Evolutionary conservation across 1,140 invertebrate species (phyloP).

Genomic region (Monomorium pharaonis): DNA sequence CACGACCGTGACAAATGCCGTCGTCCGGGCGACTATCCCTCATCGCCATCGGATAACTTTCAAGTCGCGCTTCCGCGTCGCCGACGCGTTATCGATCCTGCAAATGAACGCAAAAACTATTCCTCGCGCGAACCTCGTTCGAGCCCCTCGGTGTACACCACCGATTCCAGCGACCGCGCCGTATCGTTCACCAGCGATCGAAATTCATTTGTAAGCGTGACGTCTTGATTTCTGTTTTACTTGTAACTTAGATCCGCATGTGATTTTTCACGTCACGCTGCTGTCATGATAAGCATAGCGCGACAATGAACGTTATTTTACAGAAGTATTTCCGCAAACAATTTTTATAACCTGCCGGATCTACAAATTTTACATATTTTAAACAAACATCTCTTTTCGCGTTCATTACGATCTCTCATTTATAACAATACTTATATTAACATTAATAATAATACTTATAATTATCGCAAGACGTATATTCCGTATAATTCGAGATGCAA

Average conservation of each 20-base stretch:
- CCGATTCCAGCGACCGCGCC: neutral
- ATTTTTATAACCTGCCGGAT: neutral
- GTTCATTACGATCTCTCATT: neutral
- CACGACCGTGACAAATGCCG: slow-evolving; percentile 46
- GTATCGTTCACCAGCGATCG: slow-evolving; percentile 4
- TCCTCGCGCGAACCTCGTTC: neutral
- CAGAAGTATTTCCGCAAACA: too few relatives aligned
- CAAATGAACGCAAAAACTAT: slow-evolving; percentile 33
- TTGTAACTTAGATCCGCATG: neutral
- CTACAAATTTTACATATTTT: neutral
- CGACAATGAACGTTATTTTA: neutral
- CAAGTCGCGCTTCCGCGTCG: slow-evolving; percentile 18
- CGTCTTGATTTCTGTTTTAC: neutral
- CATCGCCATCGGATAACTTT: slow-evolving; percentile 46
- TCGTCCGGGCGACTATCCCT: slow-evolving; percentile 28
- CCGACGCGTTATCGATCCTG: slow-evolving; percentile 21
- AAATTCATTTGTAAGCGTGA: neutral
- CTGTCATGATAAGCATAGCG: too few relatives aligned
- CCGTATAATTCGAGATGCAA: neutral
- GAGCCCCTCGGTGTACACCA: neutral
- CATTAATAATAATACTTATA: neutral
- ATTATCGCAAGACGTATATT: neutral
- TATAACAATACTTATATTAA: neutral
- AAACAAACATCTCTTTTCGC: neutral
- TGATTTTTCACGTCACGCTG: neutral